Base-by-base conservation (phyloP, 2,797 vertebrate genomes). In the Sebastes minor region DNA sequence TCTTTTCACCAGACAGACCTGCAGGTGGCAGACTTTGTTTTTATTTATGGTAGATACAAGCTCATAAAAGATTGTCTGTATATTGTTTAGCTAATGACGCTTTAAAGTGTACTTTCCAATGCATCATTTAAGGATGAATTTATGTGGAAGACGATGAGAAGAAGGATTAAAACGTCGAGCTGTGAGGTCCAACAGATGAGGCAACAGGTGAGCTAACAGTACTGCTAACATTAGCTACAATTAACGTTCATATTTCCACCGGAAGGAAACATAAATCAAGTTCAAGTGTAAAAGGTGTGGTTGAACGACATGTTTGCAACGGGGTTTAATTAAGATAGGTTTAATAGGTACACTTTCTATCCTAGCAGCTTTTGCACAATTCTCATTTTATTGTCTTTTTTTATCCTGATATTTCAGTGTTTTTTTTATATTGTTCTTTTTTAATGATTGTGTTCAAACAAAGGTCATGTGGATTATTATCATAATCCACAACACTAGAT, bases 31-130 rank as follows among this genome's bases (percentile, higher is more conserved):
- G 7, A n/a, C 12, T 4, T 2, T 16, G 3, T 1, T 3, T n/a
- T 11, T 1, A 5, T 42, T 42, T 42, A 42, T 10, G 30, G 2
- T 3, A 2, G 16, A 16, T 2, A 13, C 8, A 25, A n/a, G 4
- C 13, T 22, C 14, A 2, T 3, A 2, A 12, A n/a, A 1, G 2
- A n/a, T 4, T 5, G 16, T 49, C 14, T 46, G n/a, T 55, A 1
- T 18, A 1, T 30, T 4, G 8, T 25, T 32, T 6, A 25, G 2
- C 1, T 10, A 14, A 38, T 8, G 2, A 4, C 1, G 1, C 0
- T 49, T 27, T 1, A n/a, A 33, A 46, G 16, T 65, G 16, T 49
- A 1, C n/a, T 33, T 25, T 25, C 8, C 6, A 61, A 1, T 23
- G 2, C 42, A 14, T 0, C n/a, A 11, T 16, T 28, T 1, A 12